Evolutionary conservation across 2,888 invertebrate species (phyloP).

Genomic region (Microdon myrmicae): DNA sequence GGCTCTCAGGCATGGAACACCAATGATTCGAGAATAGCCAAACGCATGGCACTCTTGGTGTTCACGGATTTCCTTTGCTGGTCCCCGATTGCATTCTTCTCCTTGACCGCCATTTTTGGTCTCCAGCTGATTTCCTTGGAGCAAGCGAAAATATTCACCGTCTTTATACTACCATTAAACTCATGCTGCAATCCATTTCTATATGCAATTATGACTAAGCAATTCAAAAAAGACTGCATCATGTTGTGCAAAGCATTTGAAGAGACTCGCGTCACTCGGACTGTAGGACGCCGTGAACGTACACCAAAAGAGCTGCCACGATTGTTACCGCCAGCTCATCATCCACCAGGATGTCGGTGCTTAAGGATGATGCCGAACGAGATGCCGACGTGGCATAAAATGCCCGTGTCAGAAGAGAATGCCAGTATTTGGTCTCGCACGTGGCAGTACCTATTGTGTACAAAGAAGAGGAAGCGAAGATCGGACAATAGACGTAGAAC

Average conservation of each 20-base stretch:
- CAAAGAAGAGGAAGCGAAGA: conserved; percentile 56
- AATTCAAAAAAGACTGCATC: conserved; percentile 97
- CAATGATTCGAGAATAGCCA: conserved; percentile 95
- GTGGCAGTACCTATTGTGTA: conserved; percentile 67
- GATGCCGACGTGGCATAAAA: conserved; percentile 64
- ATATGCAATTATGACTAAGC: conserved; percentile 96
- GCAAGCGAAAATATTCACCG: conserved; percentile 95
- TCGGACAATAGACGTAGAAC: conserved; percentile 65
- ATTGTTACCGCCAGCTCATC: conserved; percentile 64
- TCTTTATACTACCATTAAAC: conserved; percentile 94
- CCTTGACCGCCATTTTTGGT: conserved; percentile 92
- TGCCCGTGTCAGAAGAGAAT: conserved; percentile 56
- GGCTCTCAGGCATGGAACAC: conserved; percentile 98
- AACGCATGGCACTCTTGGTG: conserved; percentile 94
- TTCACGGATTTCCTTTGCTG: conserved; percentile 98
- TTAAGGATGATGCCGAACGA: conserved; percentile 67
- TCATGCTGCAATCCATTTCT: conserved; percentile 98
- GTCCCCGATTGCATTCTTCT: conserved; percentile 97
- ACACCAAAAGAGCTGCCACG: conserved; percentile 78
- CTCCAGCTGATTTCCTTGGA: conserved; percentile 90
- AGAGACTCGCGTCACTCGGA: conserved; percentile 80
- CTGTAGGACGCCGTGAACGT: conserved; percentile 70
- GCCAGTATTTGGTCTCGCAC: conserved; percentile 60
- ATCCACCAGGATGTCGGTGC: conserved; percentile 68
- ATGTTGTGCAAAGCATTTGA: conserved; percentile 96